These are phyloP conservation scores for Oryzias dopingdopingensis DNA, from an alignment of 2,797 vertebrate species.

Conservation along the genomic window DNA sequence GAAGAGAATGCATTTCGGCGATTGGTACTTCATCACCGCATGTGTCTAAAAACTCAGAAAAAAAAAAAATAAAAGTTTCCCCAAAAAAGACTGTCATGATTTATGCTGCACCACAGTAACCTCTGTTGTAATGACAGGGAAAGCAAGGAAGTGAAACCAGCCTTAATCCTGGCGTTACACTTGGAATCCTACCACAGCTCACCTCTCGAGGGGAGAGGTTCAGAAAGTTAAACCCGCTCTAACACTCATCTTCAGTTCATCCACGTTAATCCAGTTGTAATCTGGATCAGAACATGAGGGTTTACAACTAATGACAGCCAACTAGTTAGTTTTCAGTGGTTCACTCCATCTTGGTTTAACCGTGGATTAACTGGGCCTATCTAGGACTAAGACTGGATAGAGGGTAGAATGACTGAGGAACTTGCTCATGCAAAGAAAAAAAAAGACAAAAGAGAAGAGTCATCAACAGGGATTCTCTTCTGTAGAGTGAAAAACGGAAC, in stretches of 20 bases:
- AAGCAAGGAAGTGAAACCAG: conserved; percentile 67
- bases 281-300: conserved; percentile 73
- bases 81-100: conserved; percentile 1
- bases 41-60: not conserved
- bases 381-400: conserved; percentile 49
- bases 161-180: conserved; percentile 72
- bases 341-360: conserved; percentile 66
- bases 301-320: conserved; percentile 76
- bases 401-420: conserved; percentile 50
- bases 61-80: not conserved
- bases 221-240: conserved; percentile 71
- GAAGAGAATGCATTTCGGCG: not conserved
- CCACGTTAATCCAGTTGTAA: conserved; percentile 75
- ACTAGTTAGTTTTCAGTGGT: conserved; percentile 74
- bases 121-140: conserved; percentile 50
- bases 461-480: conserved; percentile 27
- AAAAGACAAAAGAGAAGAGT: conserved; percentile 31
- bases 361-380: conserved; percentile 68
- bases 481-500: conserved; percentile 31
- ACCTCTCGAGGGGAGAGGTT: conserved; percentile 72
- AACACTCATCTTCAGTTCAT: conserved; percentile 72
- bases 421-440: conserved; percentile 30
- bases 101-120: conserved; percentile 47
- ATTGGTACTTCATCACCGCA: conserved; percentile 1
- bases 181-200: conserved; percentile 65